These are phyloP conservation scores for Conus canariensis DNA, from an alignment of 2,888 invertebrate species.

Conservation along the genomic window DNA sequence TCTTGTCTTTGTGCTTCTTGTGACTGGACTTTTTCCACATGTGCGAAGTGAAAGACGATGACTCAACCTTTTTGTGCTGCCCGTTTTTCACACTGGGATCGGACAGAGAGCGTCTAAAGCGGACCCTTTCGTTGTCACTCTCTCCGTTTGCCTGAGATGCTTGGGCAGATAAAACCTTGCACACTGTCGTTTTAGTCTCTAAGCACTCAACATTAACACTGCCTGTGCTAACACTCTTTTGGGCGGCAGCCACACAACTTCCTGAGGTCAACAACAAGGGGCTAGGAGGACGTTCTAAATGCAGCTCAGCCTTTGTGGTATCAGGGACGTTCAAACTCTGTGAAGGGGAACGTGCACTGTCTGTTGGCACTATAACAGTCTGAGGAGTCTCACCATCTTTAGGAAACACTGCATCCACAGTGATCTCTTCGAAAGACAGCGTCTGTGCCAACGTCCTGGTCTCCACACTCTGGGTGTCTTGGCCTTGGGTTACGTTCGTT, in stretches of 20 bases:
- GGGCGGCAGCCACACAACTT: not conserved
- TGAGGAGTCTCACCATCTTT: not conserved
- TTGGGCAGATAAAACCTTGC: constrained; percentile 13
- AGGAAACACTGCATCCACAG: not conserved
- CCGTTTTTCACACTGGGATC: constrained; percentile 44
- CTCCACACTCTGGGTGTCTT: not conserved
- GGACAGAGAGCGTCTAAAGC: constrained; percentile 45
- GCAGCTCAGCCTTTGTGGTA: not conserved
- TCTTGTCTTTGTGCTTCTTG: not conserved
- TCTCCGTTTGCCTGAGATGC: too few relatives aligned
- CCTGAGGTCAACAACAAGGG: constrained; percentile 5
- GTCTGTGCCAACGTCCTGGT: not conserved
- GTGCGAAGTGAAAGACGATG: not conserved
- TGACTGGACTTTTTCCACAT: constrained; percentile 12
- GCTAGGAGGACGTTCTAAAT: constrained; percentile 13
- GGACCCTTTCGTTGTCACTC: not conserved
- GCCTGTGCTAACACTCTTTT: constrained; percentile 39
- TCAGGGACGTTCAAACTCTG: not conserved
- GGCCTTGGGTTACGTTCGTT: not conserved
- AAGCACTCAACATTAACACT: constrained; percentile 14
- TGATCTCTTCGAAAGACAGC: not conserved
- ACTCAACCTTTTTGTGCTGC: not conserved
- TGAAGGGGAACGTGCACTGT: not conserved
- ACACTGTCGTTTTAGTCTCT: not conserved
- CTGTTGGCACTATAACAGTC: not conserved